A percentile compares a stretch with the other conserved stretches of the same genome.
These are phyloP conservation scores for Agrochola circellaris DNA, from an alignment of 2,888 invertebrate species.

Conservation along the genomic window DNA sequence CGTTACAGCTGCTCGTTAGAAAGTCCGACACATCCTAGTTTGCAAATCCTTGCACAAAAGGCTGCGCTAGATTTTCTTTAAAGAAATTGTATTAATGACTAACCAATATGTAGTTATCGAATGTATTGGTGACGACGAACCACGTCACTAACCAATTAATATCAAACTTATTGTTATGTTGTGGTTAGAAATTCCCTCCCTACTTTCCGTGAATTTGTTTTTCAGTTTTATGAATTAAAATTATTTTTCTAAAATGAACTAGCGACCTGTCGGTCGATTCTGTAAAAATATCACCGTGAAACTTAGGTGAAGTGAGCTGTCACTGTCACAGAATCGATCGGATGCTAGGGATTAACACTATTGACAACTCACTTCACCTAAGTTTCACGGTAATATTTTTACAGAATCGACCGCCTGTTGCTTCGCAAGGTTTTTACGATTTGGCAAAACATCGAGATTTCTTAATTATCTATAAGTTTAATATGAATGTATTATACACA, in stretches of 20 bases:
- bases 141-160: constrained; percentile 22
- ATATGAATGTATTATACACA: no score
- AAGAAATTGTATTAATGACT: background rate
- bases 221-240: background rate
- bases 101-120: background rate
- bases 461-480: no score
- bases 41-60: constrained; percentile 25
- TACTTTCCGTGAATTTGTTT: constrained; percentile 6
- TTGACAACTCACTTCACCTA: no score
- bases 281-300: no score
- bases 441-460: no score
- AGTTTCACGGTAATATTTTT: no score
- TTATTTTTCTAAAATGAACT: background rate
- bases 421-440: no score
- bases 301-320: no score
- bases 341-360: no score
- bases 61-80: constrained; percentile 30
- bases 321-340: no score
- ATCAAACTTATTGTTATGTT: constrained; percentile 16
- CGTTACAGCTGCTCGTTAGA: constrained; percentile 30
- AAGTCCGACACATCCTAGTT: constrained; percentile 50
- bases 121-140: constrained; percentile 12
- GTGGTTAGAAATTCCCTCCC: constrained; percentile 19
- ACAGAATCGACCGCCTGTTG: no score
- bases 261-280: no score